Evolutionary conservation across 2,888 invertebrate genomes (phyloP).

Genomic region (Hemithea aestivaria): DNA sequence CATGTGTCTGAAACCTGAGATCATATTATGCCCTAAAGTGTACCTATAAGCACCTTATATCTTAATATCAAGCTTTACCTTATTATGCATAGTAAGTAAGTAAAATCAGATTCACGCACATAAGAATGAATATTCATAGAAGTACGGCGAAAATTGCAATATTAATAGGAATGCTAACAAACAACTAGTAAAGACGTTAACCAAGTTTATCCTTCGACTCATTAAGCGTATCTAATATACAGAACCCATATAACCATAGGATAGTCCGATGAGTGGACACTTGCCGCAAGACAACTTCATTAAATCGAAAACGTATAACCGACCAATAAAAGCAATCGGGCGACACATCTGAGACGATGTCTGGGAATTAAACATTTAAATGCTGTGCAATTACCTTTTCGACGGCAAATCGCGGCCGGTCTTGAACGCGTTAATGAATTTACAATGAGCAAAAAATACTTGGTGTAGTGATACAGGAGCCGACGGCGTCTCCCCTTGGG

Average conservation of each 20-base stretch:
- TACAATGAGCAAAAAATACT: conserved; percentile 52
- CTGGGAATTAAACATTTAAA: conserved; percentile 60
- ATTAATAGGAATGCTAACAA: conserved; percentile 38
- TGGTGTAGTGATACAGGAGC: conserved; percentile 10
- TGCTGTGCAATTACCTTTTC: conserved; percentile 57
- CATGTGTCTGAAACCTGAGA: no score
- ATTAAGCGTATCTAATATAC: conserved; percentile 34
- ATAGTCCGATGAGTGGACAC: conserved; percentile 26
- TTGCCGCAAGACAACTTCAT: conserved; percentile 48
- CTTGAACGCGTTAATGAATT: conserved; percentile 52
- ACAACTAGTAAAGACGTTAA: conserved; percentile 42
- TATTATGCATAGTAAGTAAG: no score
- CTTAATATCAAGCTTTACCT: no score
- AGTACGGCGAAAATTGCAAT: conserved; percentile 31
- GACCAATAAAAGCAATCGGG: conserved; percentile 50
- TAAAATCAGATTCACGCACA: no score
- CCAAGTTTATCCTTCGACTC: conserved; percentile 40
- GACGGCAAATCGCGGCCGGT: conserved; percentile 56
- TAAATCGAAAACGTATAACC: conserved; percentile 43
- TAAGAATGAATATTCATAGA: no score
- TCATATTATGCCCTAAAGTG: no score
- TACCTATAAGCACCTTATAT: no score
- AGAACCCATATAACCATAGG: conserved; percentile 30
- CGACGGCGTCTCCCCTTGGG: conserved; percentile 4
- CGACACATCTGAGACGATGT: conserved; percentile 46